These are phyloP conservation scores for Micromesistius poutassou DNA, from an alignment of 2,797 vertebrate genomes.

Conservation along the genomic window DNA sequence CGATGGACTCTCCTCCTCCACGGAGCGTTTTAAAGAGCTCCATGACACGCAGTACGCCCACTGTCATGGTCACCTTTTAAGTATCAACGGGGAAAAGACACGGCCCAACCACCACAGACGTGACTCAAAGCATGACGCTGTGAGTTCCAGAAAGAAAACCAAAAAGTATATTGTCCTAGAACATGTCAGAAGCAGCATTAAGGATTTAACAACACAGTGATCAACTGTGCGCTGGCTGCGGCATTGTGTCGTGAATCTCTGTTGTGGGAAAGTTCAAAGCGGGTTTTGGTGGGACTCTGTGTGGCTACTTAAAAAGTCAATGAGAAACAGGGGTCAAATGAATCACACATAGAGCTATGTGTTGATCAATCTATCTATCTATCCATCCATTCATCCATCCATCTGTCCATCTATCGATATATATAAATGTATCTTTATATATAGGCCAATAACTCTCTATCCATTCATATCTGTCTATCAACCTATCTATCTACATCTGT, in stretches of 20 bases:
- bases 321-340: not conserved
- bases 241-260: too few species aligned
- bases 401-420: too few species aligned
- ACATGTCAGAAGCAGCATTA: not conserved
- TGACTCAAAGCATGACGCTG: too few species aligned
- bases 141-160: too few species aligned
- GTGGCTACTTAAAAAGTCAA: too few species aligned
- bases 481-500: too few species aligned
- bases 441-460: not conserved
- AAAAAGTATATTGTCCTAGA: too few species aligned
- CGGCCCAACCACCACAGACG: too few species aligned
- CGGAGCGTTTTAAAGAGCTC: not conserved
- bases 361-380: too few species aligned
- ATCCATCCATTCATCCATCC: too few species aligned
- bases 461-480: not conserved
- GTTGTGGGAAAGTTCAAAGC: not conserved
- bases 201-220: too few species aligned
- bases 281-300: not conserved
- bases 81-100: not conserved
- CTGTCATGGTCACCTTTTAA: not conserved
- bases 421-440: not conserved
- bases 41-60: not conserved
- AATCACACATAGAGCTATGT: not conserved
- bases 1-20: conserved; percentile 22
- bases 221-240: too few species aligned